phyloP scores from a whole-genome alignment of 2,113 vertebrate genomes.

The Bubo bubo region DNA sequence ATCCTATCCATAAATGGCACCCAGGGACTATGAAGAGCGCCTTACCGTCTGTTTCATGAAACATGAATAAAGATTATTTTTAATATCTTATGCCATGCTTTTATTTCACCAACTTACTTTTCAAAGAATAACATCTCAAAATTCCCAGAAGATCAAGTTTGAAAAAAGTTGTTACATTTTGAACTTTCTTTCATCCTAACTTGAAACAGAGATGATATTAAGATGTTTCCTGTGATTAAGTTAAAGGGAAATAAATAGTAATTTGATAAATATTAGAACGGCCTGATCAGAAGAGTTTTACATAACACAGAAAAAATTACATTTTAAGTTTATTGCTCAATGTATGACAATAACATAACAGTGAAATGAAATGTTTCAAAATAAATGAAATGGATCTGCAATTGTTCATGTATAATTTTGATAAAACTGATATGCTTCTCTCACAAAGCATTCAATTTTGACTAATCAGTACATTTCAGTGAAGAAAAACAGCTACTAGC shows the following conservation, averaged over 20 bases:
- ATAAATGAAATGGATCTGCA: not conserved
- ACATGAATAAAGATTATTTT: not conserved
- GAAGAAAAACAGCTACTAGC: not conserved
- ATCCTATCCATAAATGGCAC: not conserved
- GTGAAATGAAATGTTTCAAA: not conserved
- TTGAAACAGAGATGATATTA: not conserved
- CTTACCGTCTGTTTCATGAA: not conserved
- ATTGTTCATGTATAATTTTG: not conserved
- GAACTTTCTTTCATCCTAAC: slow-evolving; percentile 13
- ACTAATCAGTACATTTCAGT: not conserved
- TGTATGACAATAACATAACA: not conserved
- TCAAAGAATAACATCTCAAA: slow-evolving; percentile 17
- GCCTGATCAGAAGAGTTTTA: not conserved
- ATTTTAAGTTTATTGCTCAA: not conserved
- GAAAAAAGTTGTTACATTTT: not conserved
- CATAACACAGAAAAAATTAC: not conserved
- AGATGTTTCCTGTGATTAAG: not conserved
- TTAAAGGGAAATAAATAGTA: not conserved
- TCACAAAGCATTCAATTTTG: not conserved
- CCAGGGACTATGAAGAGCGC: not conserved
- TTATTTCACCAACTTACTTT: not conserved
- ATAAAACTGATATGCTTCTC: not conserved
- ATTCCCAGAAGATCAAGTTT: not conserved
- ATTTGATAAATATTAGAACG: not conserved
- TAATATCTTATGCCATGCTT: not conserved